A percentile compares a stretch with the other conserved stretches of the same genome.
Conservation (phyloP, 2,113 vertebrate species). For the Mionectes macconnelli region DNA sequence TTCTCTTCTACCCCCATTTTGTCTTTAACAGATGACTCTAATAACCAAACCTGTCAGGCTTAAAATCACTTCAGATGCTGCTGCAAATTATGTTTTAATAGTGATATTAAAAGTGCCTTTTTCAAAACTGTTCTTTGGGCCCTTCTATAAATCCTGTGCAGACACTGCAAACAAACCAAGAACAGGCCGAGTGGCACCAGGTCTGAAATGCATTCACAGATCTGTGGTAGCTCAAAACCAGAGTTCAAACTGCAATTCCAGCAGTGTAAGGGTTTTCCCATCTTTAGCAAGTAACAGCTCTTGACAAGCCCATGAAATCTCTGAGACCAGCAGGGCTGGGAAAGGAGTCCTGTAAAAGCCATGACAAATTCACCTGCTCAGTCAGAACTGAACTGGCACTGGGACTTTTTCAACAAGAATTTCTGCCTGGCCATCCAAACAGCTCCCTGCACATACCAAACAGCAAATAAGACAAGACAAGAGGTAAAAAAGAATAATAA, state of each 20-base stretch:
- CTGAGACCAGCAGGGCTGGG: not conserved
- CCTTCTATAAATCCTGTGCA: not conserved
- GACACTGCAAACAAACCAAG: not conserved
- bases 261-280: not conserved
- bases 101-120: not conserved
- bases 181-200: not conserved
- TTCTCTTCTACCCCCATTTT: not conserved
- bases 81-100: conserved; percentile 53
- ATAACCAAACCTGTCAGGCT: not conserved
- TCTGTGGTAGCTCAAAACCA: not conserved
- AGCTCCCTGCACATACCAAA: not conserved
- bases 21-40: not conserved
- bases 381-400: not conserved
- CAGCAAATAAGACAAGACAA: not conserved
- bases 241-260: not conserved
- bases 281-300: not conserved
- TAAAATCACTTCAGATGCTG: conserved; percentile 28
- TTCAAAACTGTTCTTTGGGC: not conserved
- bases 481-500: not conserved
- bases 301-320: not conserved
- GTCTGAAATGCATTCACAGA: not conserved
- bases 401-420: not conserved
- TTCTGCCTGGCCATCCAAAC: not conserved
- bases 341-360: not conserved
- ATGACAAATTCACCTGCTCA: not conserved